A percentile compares a stretch with the other conserved stretches of the same genome.
Conservation (phyloP, 2,888 invertebrate species). For the Nycteola revayana region DNA sequence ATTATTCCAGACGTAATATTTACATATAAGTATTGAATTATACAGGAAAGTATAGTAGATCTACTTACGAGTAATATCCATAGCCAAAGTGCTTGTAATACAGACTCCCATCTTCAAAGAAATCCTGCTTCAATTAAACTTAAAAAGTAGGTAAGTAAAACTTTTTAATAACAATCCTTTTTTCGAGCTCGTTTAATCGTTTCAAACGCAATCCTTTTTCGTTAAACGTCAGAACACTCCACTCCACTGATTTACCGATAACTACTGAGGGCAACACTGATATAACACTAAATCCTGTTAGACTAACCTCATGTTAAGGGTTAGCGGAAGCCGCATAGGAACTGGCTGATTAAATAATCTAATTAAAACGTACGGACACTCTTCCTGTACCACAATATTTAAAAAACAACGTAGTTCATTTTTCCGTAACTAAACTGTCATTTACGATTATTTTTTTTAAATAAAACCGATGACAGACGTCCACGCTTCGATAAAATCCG, state of each 20-base stretch:
- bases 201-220: slow-evolving; percentile 7
- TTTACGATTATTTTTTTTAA: no score
- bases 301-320: slow-evolving; percentile 43
- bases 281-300: slow-evolving; percentile 48
- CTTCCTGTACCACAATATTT: slow-evolving; percentile 16
- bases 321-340: slow-evolving; percentile 56
- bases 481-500: slow-evolving; percentile 41
- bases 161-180: not conserved
- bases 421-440: no score
- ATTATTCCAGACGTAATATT: no score
- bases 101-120: slow-evolving; percentile 61
- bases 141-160: slow-evolving; percentile 7
- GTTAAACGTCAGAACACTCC: slow-evolving; percentile 29
- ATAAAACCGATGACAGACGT: slow-evolving; percentile 33
- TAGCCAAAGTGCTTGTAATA: slow-evolving; percentile 66
- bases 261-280: slow-evolving; percentile 34
- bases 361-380: slow-evolving; percentile 40
- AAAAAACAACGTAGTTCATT: no score
- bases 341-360: slow-evolving; percentile 37
- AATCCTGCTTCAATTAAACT: slow-evolving; percentile 16
- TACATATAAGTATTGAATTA: no score
- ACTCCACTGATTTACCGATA: slow-evolving; percentile 30
- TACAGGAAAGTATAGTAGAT: slow-evolving; percentile 1
- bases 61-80: slow-evolving; percentile 75
- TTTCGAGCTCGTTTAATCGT: slow-evolving; percentile 5